A percentile compares a stretch with the other conserved stretches of the same genome.
These are phyloP conservation scores for Sisyra nigra DNA, from an alignment of 2,888 invertebrate species.

Conservation along the genomic window DNA sequence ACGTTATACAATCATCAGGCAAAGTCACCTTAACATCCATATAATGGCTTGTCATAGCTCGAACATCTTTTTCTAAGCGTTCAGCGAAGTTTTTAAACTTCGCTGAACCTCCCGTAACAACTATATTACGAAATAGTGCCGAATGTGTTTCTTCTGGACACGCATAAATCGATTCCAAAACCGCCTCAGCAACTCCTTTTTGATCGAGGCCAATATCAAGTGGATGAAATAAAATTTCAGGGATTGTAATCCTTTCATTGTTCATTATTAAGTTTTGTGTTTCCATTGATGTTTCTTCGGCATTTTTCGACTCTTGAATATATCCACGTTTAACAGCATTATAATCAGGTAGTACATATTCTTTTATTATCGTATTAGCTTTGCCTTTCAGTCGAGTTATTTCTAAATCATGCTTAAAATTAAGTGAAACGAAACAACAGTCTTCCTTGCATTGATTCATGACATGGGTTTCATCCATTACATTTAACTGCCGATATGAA, in stretches of 20 bases:
- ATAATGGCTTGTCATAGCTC: constrained; percentile 61
- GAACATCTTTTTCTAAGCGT: constrained; percentile 58
- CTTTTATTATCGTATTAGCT: constrained; percentile 58
- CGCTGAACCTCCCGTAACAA: constrained; percentile 68
- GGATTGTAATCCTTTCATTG: constrained; percentile 88
- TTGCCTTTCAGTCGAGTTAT: constrained; percentile 40
- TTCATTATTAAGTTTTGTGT: constrained; percentile 72
- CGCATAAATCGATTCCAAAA: constrained; percentile 56
- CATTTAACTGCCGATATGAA: constrained; percentile 90
- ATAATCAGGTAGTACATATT: constrained; percentile 95
- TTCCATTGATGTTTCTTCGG: constrained; percentile 30
- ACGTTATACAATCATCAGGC: constrained; percentile 57
- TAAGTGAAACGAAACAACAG: constrained; percentile 77
- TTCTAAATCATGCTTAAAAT: constrained; percentile 69
- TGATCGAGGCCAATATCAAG: constrained; percentile 82
- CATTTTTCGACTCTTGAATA: constrained; percentile 21
- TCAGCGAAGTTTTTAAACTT: constrained; percentile 74
- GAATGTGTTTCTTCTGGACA: constrained; percentile 62
- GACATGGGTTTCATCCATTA: constrained; percentile 97
- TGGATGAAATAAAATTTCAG: constrained; percentile 88
- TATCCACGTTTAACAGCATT: constrained; percentile 68
- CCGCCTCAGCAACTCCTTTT: constrained; percentile 86
- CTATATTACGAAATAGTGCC: constrained; percentile 64
- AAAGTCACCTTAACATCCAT: constrained; percentile 56
- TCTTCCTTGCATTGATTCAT: constrained; percentile 99